Evolutionary conservation across 2,888 invertebrate genomes (phyloP), one percentile per base, ranked within the genome.

Genomic region (Melangyna quadrimaculata): DNA sequence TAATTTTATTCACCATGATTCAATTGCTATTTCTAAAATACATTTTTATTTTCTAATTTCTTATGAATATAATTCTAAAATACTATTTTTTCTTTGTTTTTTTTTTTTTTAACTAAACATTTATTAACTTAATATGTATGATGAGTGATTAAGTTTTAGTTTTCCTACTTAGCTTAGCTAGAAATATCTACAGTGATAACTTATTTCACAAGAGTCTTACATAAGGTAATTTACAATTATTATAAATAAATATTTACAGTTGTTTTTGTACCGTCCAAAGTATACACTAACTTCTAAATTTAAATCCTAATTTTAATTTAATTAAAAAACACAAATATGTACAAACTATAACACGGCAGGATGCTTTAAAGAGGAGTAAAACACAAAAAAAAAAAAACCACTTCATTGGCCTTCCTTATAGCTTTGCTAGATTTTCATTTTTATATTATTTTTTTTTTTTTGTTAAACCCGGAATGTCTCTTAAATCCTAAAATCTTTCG

Each of bases 401-500:
- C 48, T 75, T 51, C 12, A 19, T 48, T 10, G 19, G 35, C 22
- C 10, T n/a, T 35, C 32, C 19, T 51, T 14, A 10, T 29, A 67
- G 67, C 48, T 51, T 65, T 29, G 63, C 45, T 45, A 65, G 19
- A 29, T 32, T 12, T 29, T 63, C 12, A 43, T 8, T 59, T 35
- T 59, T 14, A 17, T 9, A 6, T 40, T 19, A 19, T 57, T 19
- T 22, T 37, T 22, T 59, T 22, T 22, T 24, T 24, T n/a, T n/a
- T 24, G 1, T 7, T 48, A 48, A 57, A 29, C 55, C 2, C 43
- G 43, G 59, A 59, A 72, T 53, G 63, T 59, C n/a, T 59, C n/a
- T 5, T 22, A 40, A 57, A 70, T 48, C 17, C 75, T 86, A 86
- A 78, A 86, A 77, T 78, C 77, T 86, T 73, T 86, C 80, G 51